These are phyloP conservation scores for Xenopus tropicalis DNA, from an alignment of 2,113 vertebrate genomes.

Conservation along the genomic window UCB_Xtro_10.0 CM004445.2:113474001-113474500, in stretches of 20 bases:
- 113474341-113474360: no score
- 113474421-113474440: no score
- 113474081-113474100: slow-evolving; percentile 68
- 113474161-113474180: slow-evolving; percentile 61
- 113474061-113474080: slow-evolving; percentile 62
- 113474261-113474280: slow-evolving; percentile 44
- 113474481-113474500: no score
- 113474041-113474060: slow-evolving; percentile 60
- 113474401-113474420: no score
- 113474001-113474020: slow-evolving; percentile 54
- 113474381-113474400: no score
- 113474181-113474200: slow-evolving; percentile 58
- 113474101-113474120: slow-evolving; percentile 59
- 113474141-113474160: slow-evolving; percentile 61
- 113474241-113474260: slow-evolving; percentile 31
- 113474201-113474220: slow-evolving; percentile 59
- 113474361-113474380: no score
- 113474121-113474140: slow-evolving; percentile 61
- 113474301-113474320: background rate
- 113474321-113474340: background rate
- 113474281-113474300: slow-evolving; percentile 11
- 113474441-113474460: no score
- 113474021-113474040: slow-evolving; percentile 60
- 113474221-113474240: slow-evolving; percentile 55
- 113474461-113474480: no score